A percentile compares a stretch with the other conserved stretches of the same genome.
Conservation (phyloP, 2,888 invertebrate species). For the Ormyrus nitidulus region DNA sequence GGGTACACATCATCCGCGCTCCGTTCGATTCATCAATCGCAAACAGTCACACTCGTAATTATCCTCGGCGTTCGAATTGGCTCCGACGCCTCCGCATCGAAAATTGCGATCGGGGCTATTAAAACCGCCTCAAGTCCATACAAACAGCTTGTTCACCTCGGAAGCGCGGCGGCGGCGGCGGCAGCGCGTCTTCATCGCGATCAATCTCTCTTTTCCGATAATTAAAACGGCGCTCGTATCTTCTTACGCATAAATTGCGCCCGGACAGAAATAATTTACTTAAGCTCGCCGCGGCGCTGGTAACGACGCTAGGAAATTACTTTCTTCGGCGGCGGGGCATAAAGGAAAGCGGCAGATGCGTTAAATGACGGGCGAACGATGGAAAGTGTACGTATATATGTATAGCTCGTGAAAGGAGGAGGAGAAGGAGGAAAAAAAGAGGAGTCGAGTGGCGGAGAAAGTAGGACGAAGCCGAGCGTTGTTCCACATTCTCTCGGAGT, state of each 20-base stretch:
- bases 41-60: too few species aligned
- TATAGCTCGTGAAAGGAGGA: not conserved
- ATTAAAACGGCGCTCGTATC: constrained; percentile 31
- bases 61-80: too few species aligned
- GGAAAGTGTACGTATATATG: not conserved
- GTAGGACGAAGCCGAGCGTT: constrained; percentile 17
- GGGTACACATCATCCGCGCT: constrained; percentile 1
- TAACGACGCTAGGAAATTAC: constrained; percentile 40
- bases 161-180: not conserved
- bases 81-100: too few species aligned
- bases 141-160: too few species aligned
- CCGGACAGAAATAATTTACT: constrained; percentile 36
- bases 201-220: constrained; percentile 26
- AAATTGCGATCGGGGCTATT: too few species aligned
- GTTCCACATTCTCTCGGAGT: constrained; percentile 32
- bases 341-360: constrained; percentile 20
- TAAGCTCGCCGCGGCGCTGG: not conserved
- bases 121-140: too few species aligned
- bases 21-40: too few species aligned
- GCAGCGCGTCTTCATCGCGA: constrained; percentile 14
- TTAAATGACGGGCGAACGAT: constrained; percentile 29
- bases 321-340: constrained; percentile 16
- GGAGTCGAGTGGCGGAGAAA: constrained; percentile 18
- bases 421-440: not conserved
- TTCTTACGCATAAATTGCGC: constrained; percentile 27